phyloP scores from a whole-genome alignment of 2,797 vertebrate species.

The Sebastes wilsoni region DNA sequence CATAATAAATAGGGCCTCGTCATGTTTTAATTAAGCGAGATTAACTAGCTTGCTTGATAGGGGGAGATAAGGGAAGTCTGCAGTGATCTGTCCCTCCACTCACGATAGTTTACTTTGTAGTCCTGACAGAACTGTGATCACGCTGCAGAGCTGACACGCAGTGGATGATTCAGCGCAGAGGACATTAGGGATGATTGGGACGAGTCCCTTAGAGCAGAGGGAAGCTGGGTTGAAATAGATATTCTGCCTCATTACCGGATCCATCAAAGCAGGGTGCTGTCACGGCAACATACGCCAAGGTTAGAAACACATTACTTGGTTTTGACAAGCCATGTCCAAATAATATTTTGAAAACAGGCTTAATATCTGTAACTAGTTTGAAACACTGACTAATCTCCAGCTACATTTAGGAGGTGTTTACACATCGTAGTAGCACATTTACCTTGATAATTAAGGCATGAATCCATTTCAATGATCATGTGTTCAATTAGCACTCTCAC shows the following conservation, averaged over 20 bases:
- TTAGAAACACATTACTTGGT: slow-evolving; percentile 7
- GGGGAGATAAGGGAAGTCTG: slow-evolving; percentile 51
- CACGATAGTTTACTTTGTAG: slow-evolving; percentile 42
- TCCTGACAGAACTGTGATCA: slow-evolving; percentile 41
- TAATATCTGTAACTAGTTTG: background rate
- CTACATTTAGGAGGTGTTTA: background rate
- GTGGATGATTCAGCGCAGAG: slow-evolving; percentile 21
- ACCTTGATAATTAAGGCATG: background rate
- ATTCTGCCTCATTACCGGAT: slow-evolving; percentile 48
- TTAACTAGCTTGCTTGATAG: slow-evolving; percentile 67
- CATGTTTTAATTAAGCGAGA: slow-evolving; percentile 77
- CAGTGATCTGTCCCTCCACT: slow-evolving; percentile 42
- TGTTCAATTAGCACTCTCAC: background rate
- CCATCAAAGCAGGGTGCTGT: slow-evolving; percentile 31
- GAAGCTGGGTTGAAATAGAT: slow-evolving; percentile 23
- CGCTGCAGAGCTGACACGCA: slow-evolving; percentile 30
- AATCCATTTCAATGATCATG: background rate
- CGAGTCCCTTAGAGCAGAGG: slow-evolving; percentile 22
- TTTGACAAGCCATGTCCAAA: background rate
- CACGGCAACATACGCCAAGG: slow-evolving; percentile 12
- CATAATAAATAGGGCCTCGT: slow-evolving; percentile 63
- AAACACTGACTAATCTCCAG: background rate
- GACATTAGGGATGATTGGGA: slow-evolving; percentile 42
- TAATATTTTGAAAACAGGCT: background rate
- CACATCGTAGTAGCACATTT: background rate